Evolutionary conservation across 2,888 invertebrate species (phyloP).

Genomic region (Pristionchus arcanus): DNA sequence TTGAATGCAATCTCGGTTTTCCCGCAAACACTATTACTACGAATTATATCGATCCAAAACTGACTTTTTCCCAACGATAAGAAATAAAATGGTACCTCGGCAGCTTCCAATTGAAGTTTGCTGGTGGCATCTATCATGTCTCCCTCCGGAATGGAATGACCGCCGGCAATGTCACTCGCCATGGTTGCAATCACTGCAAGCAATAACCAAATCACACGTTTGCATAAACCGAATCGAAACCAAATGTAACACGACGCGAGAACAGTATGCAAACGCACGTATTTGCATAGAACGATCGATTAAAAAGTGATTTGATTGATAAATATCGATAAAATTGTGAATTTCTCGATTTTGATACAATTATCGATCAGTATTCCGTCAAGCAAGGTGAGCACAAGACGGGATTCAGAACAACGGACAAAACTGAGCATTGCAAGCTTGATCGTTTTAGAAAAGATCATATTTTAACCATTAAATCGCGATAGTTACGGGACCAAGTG

Average conservation of each 20-base stretch:
- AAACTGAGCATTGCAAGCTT: background rate
- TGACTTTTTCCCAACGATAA: no score
- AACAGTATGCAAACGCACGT: background rate
- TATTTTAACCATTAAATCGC: background rate
- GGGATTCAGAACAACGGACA: background rate
- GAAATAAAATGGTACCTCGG: slow-evolving; percentile 78
- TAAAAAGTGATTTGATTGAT: background rate
- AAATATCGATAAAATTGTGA: background rate
- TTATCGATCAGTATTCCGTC: background rate
- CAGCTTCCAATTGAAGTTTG: slow-evolving; percentile 94
- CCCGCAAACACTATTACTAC: no score
- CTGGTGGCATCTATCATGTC: slow-evolving; percentile 90
- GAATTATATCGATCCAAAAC: no score
- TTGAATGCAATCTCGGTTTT: background rate
- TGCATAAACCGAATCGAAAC: background rate
- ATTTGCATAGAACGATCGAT: no score
- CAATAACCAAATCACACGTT: background rate
- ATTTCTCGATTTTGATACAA: background rate
- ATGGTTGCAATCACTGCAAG: slow-evolving; percentile 42
- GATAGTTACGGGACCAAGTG: background rate
- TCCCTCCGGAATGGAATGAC: slow-evolving; percentile 72
- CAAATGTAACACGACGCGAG: background rate
- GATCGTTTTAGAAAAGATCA: background rate
- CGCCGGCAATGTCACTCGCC: slow-evolving; percentile 61
- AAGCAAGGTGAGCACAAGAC: background rate